Conservation (phyloP, 1,140 invertebrate genomes). For the Drosophila bipectinata region DNA sequence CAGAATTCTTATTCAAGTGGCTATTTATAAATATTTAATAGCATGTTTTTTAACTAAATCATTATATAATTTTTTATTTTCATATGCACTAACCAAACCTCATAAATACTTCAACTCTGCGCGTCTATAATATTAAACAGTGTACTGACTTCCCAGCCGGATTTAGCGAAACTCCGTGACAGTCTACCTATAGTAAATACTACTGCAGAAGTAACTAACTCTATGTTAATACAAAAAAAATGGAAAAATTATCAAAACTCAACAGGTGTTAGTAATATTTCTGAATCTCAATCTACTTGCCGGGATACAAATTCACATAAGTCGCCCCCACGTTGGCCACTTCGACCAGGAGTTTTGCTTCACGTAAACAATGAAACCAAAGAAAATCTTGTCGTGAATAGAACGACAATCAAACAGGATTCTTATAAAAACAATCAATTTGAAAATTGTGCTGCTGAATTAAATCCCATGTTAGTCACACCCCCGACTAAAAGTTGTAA, state of each 20-base stretch:
- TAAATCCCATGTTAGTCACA: neutral
- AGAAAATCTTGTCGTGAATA: slow-evolving; percentile 85
- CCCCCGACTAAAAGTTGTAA: neutral
- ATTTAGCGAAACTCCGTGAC: slow-evolving; percentile 49
- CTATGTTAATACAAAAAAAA: slow-evolving; percentile 15
- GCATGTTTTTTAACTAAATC: no score
- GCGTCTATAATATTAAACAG: slow-evolving; percentile 30
- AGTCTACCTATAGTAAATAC: slow-evolving; percentile 49
- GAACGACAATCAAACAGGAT: slow-evolving; percentile 71
- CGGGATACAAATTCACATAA: slow-evolving; percentile 71
- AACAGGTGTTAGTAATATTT: neutral
- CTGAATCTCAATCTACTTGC: slow-evolving; percentile 37
- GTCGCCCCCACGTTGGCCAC: slow-evolving; percentile 92
- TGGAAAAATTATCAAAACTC: slow-evolving; percentile 30
- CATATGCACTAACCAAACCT: neutral
- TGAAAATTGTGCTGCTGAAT: neutral
- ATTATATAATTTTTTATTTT: slow-evolving; percentile 8
- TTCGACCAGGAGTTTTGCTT: slow-evolving; percentile 93
- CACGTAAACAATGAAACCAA: slow-evolving; percentile 88
- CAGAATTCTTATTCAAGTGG: no score
- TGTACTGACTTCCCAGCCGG: slow-evolving; percentile 75
- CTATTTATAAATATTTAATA: no score
- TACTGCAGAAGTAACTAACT: slow-evolving; percentile 22
- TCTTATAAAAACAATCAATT: neutral
- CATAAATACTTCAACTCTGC: neutral